These are phyloP conservation scores for Ephydatia muelleri DNA, from an alignment of 37 sponge, comb jelly and placozoan species.

Conservation along the genomic window DNA sequence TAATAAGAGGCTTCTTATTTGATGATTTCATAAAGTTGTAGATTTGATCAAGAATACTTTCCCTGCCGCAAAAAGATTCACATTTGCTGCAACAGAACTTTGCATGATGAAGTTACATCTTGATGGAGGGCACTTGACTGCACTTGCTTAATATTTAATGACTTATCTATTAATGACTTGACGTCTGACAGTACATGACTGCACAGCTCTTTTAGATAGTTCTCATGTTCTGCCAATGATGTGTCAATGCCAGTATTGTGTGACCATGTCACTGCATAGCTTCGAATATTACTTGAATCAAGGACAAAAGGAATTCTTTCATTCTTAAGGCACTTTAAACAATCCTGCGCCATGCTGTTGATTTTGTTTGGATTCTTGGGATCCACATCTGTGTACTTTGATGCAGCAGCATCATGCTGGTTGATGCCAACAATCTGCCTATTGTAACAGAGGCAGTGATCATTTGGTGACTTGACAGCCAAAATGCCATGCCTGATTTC, in stretches of 20 bases:
- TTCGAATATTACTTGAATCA: constrained; percentile 14
- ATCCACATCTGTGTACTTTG: constrained; percentile 41
- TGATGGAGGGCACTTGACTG: background rate
- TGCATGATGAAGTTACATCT: constrained; percentile 69
- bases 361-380: background rate
- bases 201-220: constrained; percentile 53
- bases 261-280: constrained; percentile 51
- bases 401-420: constrained; percentile 17
- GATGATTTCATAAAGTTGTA: constrained; percentile 7
- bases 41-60: constrained; percentile 19
- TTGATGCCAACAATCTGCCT: constrained; percentile 37
- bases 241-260: constrained; percentile 58
- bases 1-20: constrained; percentile 35
- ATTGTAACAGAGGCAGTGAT: constrained; percentile 60
- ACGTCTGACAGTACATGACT: constrained; percentile 31
- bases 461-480: constrained; percentile 38
- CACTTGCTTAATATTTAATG: background rate
- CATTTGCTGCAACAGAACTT: constrained; percentile 43
- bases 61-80: constrained; percentile 61
- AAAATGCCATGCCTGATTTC: constrained; percentile 75
- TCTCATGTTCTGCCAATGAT: constrained; percentile 22
- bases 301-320: constrained; percentile 39
- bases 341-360: constrained; percentile 50
- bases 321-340: constrained; percentile 41
- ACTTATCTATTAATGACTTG: constrained; percentile 32